These are phyloP conservation scores for Zosterops hypoxanthus DNA, from an alignment of 2,113 vertebrate genomes.

Conservation along the genomic window DNA sequence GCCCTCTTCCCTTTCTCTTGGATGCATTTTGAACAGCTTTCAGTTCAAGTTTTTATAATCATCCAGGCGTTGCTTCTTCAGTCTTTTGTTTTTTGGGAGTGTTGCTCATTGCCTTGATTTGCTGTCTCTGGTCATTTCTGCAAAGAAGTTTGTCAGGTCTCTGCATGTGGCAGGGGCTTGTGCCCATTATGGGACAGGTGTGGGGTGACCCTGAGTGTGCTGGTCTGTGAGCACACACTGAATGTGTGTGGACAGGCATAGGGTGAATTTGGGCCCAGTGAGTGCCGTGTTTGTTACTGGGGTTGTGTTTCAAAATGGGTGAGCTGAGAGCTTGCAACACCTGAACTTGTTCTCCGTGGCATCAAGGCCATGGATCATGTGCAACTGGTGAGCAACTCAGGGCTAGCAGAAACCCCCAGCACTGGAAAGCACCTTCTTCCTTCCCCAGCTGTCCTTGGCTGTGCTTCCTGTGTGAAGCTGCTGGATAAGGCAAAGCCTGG, in stretches of 20 bases:
- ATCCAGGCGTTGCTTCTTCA: background rate
- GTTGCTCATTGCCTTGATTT: background rate
- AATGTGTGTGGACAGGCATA: accelerated
- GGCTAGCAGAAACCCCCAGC: background rate
- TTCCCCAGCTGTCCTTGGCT: background rate
- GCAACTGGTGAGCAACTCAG: accelerated
- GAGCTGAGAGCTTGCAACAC: background rate
- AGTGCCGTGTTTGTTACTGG: background rate
- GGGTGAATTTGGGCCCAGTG: background rate
- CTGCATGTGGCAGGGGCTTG: background rate
- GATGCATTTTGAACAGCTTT: constrained; percentile 34
- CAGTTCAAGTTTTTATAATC: constrained; percentile 19
- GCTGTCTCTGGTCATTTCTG: background rate
- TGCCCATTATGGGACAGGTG: background rate
- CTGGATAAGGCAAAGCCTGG: background rate
- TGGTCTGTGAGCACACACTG: background rate
- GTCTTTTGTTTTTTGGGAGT: background rate
- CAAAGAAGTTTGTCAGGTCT: background rate
- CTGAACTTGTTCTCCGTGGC: background rate
- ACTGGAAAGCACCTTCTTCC: background rate
- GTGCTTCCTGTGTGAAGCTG: background rate
- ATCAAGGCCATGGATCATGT: accelerated
- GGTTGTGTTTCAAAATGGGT: background rate
- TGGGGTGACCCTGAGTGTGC: background rate
- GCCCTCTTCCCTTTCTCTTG: background rate